These are phyloP conservation scores for Hozukius guyotensis DNA, from an alignment of 2,797 vertebrate genomes.

Conservation along the genomic window DNA sequence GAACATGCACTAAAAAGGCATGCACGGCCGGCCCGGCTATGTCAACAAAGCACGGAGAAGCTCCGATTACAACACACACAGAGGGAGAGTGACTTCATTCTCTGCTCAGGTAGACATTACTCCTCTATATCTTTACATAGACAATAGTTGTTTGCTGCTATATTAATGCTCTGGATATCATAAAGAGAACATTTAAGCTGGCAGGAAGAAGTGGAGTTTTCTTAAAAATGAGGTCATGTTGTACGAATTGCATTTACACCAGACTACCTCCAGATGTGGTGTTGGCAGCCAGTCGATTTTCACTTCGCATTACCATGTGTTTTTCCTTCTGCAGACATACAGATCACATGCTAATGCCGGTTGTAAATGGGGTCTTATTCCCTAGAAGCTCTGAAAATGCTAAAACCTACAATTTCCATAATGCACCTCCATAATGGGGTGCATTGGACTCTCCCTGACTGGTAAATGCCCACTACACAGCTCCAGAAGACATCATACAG, in stretches of 20 bases:
- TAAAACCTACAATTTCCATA: background rate
- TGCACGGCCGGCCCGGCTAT: accelerated
- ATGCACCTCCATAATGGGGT: background rate
- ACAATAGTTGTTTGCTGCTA: too few species aligned
- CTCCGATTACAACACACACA: too few species aligned
- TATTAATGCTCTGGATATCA: too few species aligned
- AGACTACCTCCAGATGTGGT: background rate
- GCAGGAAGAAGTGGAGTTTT: background rate
- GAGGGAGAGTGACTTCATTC: too few species aligned
- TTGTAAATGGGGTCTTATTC: background rate
- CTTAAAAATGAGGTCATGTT: background rate
- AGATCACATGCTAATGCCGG: background rate
- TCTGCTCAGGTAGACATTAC: too few species aligned
- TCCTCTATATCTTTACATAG: too few species aligned
- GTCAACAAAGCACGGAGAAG: too few species aligned
- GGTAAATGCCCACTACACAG: background rate
- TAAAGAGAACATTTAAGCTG: background rate
- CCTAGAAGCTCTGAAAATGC: background rate
- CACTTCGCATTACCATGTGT: background rate
- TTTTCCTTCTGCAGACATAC: background rate
- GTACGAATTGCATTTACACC: background rate
- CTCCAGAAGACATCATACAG: background rate
- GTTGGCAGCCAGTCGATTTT: background rate
- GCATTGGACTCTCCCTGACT: background rate
- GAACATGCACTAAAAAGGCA: too few species aligned